Conservation (phyloP, 2,113 vertebrate genomes). For the Tiliqua scincoides region DNA sequence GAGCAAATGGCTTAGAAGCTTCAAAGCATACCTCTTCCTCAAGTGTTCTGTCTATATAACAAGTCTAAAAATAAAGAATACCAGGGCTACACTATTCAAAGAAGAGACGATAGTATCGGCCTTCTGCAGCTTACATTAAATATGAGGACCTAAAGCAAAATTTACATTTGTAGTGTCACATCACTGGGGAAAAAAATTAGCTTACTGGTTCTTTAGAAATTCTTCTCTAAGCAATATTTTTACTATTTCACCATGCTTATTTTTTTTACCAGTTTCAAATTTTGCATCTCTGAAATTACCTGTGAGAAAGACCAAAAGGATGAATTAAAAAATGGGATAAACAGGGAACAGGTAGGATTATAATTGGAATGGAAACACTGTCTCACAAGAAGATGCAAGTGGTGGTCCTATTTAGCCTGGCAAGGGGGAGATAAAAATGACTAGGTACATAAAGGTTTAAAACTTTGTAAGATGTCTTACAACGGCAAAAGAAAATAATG, state of each 20-base stretch:
- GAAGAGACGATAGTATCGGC: conserved; percentile 18
- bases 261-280: conserved; percentile 14
- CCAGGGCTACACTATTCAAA: conserved; percentile 13
- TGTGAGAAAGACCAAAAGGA: neutral
- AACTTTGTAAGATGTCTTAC: neutral
- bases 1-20: conserved; percentile 2
- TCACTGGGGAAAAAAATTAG: neutral
- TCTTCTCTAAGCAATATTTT: conserved; percentile 4
- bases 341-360: neutral
- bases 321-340: neutral
- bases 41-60: conserved; percentile 16
- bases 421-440: neutral
- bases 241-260: neutral
- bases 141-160: conserved; percentile 25
- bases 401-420: neutral
- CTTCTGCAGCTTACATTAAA: conserved; percentile 13
- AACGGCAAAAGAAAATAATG: neutral
- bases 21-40: conserved; percentile 23
- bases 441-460: neutral
- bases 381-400: neutral
- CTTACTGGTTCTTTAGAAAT: conserved; percentile 7
- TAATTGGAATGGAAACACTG: neutral
- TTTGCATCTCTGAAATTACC: neutral
- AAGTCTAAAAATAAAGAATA: conserved; percentile 34
- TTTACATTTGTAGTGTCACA: conserved; percentile 23